These are phyloP conservation scores for Pentalonia nigronervosa DNA, from an alignment of 1,140 invertebrate species.

Conservation along the genomic window DNA sequence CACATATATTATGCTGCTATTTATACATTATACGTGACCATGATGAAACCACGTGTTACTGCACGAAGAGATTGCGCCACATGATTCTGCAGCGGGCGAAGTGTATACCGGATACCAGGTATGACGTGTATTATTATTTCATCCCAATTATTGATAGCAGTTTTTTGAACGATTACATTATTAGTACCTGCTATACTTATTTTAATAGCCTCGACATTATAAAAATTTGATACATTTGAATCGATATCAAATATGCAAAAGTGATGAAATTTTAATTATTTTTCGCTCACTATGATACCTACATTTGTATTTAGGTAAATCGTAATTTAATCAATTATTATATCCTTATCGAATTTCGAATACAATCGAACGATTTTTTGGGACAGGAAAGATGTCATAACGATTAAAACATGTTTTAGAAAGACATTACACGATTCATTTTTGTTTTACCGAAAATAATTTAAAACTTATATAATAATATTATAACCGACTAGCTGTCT, in stretches of 20 bases:
- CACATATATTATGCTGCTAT: not conserved
- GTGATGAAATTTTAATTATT: not conserved
- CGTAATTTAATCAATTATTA: not conserved
- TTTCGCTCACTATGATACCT: not conserved
- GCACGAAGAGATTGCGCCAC: not conserved
- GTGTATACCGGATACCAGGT: not conserved
- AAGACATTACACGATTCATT: not conserved
- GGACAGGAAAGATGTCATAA: not conserved
- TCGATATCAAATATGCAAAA: not conserved
- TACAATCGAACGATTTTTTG: not conserved
- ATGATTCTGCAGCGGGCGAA: not conserved
- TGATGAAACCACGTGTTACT: not conserved
- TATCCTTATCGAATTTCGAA: not conserved
- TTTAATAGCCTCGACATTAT: not conserved
- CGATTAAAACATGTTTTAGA: conserved; percentile 1
- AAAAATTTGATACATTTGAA: not conserved
- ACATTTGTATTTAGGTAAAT: not conserved
- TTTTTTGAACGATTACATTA: no score
- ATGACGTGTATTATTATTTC: not conserved
- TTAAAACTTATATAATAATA: not conserved
- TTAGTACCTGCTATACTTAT: not conserved
- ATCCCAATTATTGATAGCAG: not conserved
- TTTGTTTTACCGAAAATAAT: not conserved
- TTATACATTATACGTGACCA: not conserved
- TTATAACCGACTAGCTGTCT: not conserved